phyloP scores from a whole-genome alignment of 2,888 invertebrate genomes.

The Proisotoma minuta region DNA sequence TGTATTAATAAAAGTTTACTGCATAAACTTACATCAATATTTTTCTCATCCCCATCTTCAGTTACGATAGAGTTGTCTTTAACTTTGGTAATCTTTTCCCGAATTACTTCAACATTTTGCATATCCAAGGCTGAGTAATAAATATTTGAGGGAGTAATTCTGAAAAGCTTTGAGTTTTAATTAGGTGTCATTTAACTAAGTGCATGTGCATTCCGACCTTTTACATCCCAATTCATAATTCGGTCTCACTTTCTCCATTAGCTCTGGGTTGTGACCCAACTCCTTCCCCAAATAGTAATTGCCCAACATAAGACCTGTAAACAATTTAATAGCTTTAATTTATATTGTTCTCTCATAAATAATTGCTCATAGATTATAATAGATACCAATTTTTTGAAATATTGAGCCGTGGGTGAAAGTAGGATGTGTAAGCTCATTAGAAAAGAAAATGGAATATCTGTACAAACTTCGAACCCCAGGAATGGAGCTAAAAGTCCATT shows the following conservation, averaged over 20 bases:
- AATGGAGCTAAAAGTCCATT: constrained; percentile 28
- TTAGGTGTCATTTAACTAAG: too few relatives aligned
- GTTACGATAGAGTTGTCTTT: constrained; percentile 20
- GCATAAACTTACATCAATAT: constrained; percentile 32
- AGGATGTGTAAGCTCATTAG: constrained; percentile 8
- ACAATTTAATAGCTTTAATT: neutral
- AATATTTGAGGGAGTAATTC: constrained; percentile 25
- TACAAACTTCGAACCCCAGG: constrained; percentile 30
- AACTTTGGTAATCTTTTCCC: constrained; percentile 22
- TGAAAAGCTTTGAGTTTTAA: too few relatives aligned
- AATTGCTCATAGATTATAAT: too few relatives aligned
- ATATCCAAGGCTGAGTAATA: constrained; percentile 31
- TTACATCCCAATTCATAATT: constrained; percentile 40
- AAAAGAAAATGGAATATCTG: constrained; percentile 26
- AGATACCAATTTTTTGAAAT: constrained; percentile 14
- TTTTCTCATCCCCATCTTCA: constrained; percentile 27
- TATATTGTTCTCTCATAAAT: too few relatives aligned
- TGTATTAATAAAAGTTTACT: neutral
- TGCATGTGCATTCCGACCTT: too few relatives aligned
- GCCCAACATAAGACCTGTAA: constrained; percentile 11
- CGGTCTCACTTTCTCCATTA: constrained; percentile 26
- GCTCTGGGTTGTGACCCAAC: constrained; percentile 15
- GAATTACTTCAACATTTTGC: constrained; percentile 29
- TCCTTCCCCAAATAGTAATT: constrained; percentile 13
- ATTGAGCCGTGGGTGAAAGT: constrained; percentile 17